phyloP scores from a whole-genome alignment of 2,113 vertebrate genomes.

The Pao palembangensis region DNA sequence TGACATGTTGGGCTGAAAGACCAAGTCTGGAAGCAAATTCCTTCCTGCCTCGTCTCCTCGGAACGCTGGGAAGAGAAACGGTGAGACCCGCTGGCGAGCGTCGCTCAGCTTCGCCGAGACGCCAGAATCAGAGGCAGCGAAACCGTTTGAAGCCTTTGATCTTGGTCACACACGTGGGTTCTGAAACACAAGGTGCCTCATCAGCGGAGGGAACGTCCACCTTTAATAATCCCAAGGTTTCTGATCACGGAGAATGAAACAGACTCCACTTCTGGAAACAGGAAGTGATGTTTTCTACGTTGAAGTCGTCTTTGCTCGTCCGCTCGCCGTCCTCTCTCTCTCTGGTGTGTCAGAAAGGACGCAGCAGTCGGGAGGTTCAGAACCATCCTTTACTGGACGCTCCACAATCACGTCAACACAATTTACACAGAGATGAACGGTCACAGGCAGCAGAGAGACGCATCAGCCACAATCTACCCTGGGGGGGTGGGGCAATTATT shows the following conservation, averaged over 20 bases:
- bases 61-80: slow-evolving; percentile 48
- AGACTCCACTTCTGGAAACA: neutral
- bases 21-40: slow-evolving; percentile 37
- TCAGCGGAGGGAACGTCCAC: no score
- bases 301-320: no score
- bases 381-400: slow-evolving; percentile 62
- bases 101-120: no score
- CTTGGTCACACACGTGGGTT: no score
- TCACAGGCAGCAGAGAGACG: slow-evolving; percentile 53
- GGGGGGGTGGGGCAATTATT: no score
- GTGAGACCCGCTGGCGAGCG: no score
- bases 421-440: slow-evolving; percentile 50
- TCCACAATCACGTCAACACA: slow-evolving; percentile 22
- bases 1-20: slow-evolving; percentile 22
- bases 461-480: slow-evolving; percentile 7
- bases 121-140: no score
- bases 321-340: neutral
- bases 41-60: slow-evolving; percentile 41
- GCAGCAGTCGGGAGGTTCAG: slow-evolving; percentile 24
- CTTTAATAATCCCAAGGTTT: no score
- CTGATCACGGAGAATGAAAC: no score
- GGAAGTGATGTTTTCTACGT: neutral
- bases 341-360: neutral
- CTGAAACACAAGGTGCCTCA: no score
- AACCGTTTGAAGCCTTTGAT: no score